Conservation (phyloP, 2,113 vertebrate genomes). For the Larimichthys polyactis region DNA sequence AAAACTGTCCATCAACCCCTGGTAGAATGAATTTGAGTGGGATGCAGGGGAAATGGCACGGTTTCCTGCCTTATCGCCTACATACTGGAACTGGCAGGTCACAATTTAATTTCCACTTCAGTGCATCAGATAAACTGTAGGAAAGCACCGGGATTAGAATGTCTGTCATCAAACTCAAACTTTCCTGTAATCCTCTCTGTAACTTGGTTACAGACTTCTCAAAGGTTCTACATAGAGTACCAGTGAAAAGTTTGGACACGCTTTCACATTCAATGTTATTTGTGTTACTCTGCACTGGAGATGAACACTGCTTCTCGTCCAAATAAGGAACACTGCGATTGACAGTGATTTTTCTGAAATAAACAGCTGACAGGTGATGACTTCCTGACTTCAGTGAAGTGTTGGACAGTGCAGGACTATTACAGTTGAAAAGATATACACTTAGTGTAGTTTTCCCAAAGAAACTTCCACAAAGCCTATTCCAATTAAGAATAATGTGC, state of each 20-base stretch:
- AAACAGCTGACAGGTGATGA: background rate
- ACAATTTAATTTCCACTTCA: background rate
- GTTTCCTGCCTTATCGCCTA: constrained; percentile 1
- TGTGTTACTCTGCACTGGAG: no score
- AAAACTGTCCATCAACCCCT: constrained; percentile 16
- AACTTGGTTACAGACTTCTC: background rate
- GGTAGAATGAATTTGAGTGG: background rate
- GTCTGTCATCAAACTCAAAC: constrained; percentile 2
- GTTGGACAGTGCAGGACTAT: no score
- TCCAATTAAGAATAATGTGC: no score
- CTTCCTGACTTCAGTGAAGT: no score
- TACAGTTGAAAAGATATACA: no score
- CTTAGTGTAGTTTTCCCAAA: no score
- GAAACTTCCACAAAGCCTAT: no score
- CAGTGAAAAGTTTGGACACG: no score
- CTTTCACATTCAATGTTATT: no score
- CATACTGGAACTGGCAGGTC: constrained; percentile 4
- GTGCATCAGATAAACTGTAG: constrained; percentile 21
- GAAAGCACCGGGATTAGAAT: background rate
- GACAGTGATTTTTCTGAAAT: background rate
- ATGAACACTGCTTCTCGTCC: no score
- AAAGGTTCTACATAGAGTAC: background rate
- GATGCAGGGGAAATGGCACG: constrained; percentile 4
- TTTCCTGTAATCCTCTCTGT: background rate
- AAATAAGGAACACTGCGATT: no score